A percentile compares a stretch with the other conserved stretches of the same genome.
Conservation (phyloP, 2,888 invertebrate genomes). For the Ecliptopera silaceata region DNA sequence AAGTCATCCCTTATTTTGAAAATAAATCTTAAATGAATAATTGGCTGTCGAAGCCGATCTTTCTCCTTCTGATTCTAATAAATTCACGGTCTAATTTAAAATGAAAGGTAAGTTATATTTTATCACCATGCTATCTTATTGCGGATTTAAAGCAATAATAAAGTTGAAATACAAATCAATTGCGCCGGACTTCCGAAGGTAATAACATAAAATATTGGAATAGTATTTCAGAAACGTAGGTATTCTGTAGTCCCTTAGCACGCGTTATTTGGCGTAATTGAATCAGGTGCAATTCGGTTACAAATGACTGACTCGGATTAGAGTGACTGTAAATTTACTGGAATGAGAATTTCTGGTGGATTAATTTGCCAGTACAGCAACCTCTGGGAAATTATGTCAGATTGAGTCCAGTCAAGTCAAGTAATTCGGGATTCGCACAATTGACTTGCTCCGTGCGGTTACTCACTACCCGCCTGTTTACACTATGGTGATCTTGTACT, state of each 20-base stretch:
- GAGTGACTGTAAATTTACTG: background rate
- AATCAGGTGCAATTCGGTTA: background rate
- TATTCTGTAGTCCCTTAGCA: slow-evolving; percentile 7
- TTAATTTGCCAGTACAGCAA: background rate
- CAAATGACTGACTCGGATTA: background rate
- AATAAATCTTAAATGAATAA: slow-evolving; percentile 68
- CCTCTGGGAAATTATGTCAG: background rate
- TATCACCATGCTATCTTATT: slow-evolving; percentile 9
- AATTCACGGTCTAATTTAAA: slow-evolving; percentile 21
- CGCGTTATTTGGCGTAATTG: slow-evolving; percentile 1
- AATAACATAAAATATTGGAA: slow-evolving; percentile 27
- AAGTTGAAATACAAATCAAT: slow-evolving; percentile 15
- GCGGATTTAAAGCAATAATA: slow-evolving; percentile 17
- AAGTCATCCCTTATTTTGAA: slow-evolving; percentile 71
- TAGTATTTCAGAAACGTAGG: slow-evolving; percentile 17
- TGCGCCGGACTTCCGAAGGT: slow-evolving; percentile 23
- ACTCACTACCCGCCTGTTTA: background rate
- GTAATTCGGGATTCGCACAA: background rate
- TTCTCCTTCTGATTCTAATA: slow-evolving; percentile 24
- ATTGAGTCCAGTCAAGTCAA: background rate
- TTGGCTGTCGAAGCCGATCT: slow-evolving; percentile 64
- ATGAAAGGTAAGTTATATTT: slow-evolving; percentile 13
- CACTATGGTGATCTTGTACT: no score
- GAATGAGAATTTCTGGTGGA: background rate
- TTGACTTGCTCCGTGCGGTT: background rate